phyloP scores from a whole-genome alignment of 2,888 invertebrate species.

The Priocnemis perturbator region DNA sequence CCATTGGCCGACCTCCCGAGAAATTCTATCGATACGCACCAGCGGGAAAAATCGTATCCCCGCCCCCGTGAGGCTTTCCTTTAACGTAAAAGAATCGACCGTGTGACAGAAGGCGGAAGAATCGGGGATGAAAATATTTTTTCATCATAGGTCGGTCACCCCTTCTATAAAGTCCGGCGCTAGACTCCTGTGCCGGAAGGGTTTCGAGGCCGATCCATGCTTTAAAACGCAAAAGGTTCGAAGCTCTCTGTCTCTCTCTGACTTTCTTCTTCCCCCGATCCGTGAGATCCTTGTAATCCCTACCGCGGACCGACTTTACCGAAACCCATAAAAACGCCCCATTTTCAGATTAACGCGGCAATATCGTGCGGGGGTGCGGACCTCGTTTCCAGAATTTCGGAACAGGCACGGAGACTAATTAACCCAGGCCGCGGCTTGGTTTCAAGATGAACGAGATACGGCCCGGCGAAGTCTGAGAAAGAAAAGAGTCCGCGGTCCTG shows the following conservation, averaged over 20 bases:
- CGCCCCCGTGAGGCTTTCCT: conserved; percentile 22
- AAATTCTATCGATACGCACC: conserved; percentile 4
- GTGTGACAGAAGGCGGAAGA: conserved; percentile 12
- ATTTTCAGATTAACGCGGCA: conserved; percentile 59
- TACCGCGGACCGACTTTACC: conserved; percentile 34
- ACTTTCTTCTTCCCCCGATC: not conserved
- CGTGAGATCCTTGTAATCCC: conserved; percentile 48
- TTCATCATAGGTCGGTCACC: conserved; percentile 21
- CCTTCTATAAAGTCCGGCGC: conserved; percentile 11
- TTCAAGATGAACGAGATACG: conserved; percentile 17
- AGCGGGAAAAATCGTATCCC: conserved; percentile 22
- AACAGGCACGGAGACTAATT: conserved; percentile 36
- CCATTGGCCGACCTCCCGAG: not conserved
- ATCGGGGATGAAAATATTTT: conserved; percentile 35
- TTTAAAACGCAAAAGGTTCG: too few species aligned
- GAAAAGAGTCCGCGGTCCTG: not conserved
- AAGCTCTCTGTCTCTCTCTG: not conserved
- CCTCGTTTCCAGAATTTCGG: conserved; percentile 33
- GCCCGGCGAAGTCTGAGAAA: not conserved
- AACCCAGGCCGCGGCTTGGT: conserved; percentile 32
- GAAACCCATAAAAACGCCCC: conserved; percentile 53
- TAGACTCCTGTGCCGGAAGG: conserved; percentile 25
- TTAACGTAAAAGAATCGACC: conserved; percentile 23
- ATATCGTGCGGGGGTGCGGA: conserved; percentile 31
- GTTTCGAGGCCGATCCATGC: conserved; percentile 25